A percentile compares a stretch with the other conserved stretches of the same genome.
Conservation (phyloP, 2,797 vertebrate genomes). For the Moxostoma hubbsi region DNA sequence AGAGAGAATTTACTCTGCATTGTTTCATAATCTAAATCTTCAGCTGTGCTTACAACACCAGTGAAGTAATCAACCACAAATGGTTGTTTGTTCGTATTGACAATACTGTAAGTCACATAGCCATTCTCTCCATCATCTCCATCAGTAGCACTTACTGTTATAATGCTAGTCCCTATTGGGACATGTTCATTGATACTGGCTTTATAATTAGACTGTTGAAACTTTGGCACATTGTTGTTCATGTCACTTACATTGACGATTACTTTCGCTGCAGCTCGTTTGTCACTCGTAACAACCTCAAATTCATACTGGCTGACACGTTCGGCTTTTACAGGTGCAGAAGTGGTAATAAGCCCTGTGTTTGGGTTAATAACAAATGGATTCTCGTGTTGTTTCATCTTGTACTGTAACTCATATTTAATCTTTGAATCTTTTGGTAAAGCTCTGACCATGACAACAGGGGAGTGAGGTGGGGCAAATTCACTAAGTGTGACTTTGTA, state of each 20-base stretch:
- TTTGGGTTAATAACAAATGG: conserved; percentile 79
- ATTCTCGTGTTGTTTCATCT: conserved; percentile 62
- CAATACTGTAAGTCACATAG: conserved; percentile 85
- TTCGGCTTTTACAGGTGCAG: conserved; percentile 75
- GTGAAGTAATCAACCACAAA: conserved; percentile 84
- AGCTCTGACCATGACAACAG: conserved; percentile 81
- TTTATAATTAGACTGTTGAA: conserved; percentile 80
- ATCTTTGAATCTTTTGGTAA: conserved; percentile 71
- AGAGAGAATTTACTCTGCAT: conserved; percentile 85
- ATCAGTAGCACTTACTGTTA: conserved; percentile 80
- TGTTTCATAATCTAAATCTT: conserved; percentile 83
- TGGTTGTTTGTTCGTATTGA: conserved; percentile 78
- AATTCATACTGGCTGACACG: conserved; percentile 79
- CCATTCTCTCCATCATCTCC: conserved; percentile 84
- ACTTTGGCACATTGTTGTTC: conserved; percentile 83
- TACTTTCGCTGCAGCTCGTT: conserved; percentile 77
- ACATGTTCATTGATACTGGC: conserved; percentile 81
- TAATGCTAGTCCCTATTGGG: conserved; percentile 76
- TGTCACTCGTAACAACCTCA: conserved; percentile 79
- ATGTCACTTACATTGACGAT: conserved; percentile 77
- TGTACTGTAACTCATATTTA: conserved; percentile 78
- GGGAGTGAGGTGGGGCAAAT: conserved; percentile 80
- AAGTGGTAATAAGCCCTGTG: conserved; percentile 83
- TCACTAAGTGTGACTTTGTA: conserved; percentile 83
- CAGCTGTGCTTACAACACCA: conserved; percentile 80